Percentiles rank a stretch among this genome's conserved stretches.
phyloP scores from a whole-genome alignment of 2,888 invertebrate species.

The Synanthedon andrenaeformis region DNA sequence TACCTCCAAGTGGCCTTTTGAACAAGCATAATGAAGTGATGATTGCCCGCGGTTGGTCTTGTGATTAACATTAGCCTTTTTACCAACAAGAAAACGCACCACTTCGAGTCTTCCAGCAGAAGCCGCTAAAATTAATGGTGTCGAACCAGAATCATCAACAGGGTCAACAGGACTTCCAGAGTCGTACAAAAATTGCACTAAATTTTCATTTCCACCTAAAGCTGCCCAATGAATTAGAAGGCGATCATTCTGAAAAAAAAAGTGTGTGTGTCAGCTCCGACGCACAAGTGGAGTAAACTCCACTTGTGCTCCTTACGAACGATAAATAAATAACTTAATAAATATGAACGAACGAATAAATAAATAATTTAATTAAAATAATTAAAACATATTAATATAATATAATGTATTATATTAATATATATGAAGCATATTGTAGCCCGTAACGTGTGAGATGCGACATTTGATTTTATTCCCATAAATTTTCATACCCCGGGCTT shows the following conservation, averaged over 20 bases:
- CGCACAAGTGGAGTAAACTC: too few species aligned
- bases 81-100: constrained; percentile 74
- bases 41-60: constrained; percentile 81
- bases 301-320: too few species aligned
- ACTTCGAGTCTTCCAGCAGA: constrained; percentile 81
- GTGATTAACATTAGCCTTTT: constrained; percentile 80
- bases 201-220: constrained; percentile 79
- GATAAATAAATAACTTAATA: too few species aligned
- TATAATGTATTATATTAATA: too few species aligned
- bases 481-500: too few species aligned
- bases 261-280: too few species aligned
- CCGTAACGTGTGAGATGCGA: too few species aligned
- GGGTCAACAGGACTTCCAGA: constrained; percentile 76
- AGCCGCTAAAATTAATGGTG: constrained; percentile 82
- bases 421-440: too few species aligned
- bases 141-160: constrained; percentile 80
- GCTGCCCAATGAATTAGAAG: constrained; percentile 85
- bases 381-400: too few species aligned
- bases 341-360: too few species aligned
- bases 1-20: constrained; percentile 83
- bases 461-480: too few species aligned
- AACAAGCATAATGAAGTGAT: constrained; percentile 86
- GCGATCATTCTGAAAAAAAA: constrained; percentile 73
- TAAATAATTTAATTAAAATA: too few species aligned
- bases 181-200: constrained; percentile 77